Conservation (phyloP, 2,888 invertebrate species). For the Tiliacea aurago region DNA sequence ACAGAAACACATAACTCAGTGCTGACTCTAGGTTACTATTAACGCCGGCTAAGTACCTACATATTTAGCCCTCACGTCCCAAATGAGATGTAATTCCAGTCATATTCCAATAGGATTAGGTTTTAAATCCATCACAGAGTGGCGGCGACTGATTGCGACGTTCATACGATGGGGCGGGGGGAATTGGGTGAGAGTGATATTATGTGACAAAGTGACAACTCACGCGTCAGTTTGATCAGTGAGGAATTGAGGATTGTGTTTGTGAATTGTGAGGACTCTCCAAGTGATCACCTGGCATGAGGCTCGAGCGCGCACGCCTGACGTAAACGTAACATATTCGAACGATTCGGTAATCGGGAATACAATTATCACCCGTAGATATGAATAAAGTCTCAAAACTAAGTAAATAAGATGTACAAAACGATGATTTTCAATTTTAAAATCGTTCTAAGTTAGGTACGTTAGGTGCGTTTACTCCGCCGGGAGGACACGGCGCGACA, state of each 20-base stretch:
- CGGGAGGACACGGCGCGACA: too few species aligned
- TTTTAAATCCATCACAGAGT: constrained; percentile 56
- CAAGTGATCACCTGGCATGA: too few species aligned
- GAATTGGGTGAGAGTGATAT: neutral
- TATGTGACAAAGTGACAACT: constrained; percentile 22
- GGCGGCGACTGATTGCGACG: constrained; percentile 40
- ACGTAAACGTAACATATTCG: too few species aligned
- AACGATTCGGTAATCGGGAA: too few species aligned
- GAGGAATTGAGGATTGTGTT: constrained; percentile 13
- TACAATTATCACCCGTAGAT: too few species aligned
- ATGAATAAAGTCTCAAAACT: too few species aligned
- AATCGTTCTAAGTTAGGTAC: too few species aligned
- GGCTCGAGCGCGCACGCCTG: too few species aligned
- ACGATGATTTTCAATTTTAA: too few species aligned
- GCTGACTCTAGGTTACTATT: neutral
- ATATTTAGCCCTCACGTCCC: constrained; percentile 4
- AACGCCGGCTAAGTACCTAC: neutral
- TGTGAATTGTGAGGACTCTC: neutral
- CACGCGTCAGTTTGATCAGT: neutral
- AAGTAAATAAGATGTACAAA: too few species aligned
- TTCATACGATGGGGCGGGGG: neutral
- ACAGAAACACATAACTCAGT: neutral
- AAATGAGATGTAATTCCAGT: constrained; percentile 47
- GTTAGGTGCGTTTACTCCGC: too few species aligned
- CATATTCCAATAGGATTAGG: constrained; percentile 52